Base-by-base conservation (phyloP, 2,113 vertebrate species). In the Lutjanus erythropterus region DNA sequence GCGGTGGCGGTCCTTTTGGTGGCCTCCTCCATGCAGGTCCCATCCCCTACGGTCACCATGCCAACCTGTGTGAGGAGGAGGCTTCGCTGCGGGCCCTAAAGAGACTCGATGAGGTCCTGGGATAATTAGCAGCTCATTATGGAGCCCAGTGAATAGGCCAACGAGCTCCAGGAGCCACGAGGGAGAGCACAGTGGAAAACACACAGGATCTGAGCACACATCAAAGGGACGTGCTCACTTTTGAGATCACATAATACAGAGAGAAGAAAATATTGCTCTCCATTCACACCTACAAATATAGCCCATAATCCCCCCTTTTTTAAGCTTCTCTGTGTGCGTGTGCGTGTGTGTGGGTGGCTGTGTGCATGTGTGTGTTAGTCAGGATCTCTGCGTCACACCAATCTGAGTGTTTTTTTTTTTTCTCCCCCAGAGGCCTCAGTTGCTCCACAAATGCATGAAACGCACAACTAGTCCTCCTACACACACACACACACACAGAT, bases 111-210 rank as follows among this genome's bases (percentile, higher is more conserved):
- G 89, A 88, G 84, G 90, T 91, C 86, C 92, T 79, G 73, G 69
- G 90, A 92, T 93, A 92, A 94, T 94, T 93, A 92, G 80, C 80
- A 79, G 86, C 86, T 92, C 80, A 90, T 93, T 92, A 93, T 81
- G 80, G 75, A 85, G 87, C 83, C 78, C 81, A 70, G 50, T 86
- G 90, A 92, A 91, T 88, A 68, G 91, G 55, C 72, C 85, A 58
- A 31, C 1, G 2, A 67, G 89, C 78, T 84, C 62, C n/a, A 53
- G 68, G 74, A 88, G 75, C 81, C 76, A 75, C 83, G 44, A 53
- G 77, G 75, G 83, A 90, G 56, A 21, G 78, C 3, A 19, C 80
- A 75, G 50, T 79, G 70, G 71, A 75, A 83, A 87, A 89, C 81
- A 75, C 56, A 77, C 50, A 78, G 80, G 81, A 91, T 65, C 35